These are phyloP conservation scores for Dendrolimus kikuchii DNA, from an alignment of 1,140 invertebrate genomes.

Conservation along the genomic window DNA sequence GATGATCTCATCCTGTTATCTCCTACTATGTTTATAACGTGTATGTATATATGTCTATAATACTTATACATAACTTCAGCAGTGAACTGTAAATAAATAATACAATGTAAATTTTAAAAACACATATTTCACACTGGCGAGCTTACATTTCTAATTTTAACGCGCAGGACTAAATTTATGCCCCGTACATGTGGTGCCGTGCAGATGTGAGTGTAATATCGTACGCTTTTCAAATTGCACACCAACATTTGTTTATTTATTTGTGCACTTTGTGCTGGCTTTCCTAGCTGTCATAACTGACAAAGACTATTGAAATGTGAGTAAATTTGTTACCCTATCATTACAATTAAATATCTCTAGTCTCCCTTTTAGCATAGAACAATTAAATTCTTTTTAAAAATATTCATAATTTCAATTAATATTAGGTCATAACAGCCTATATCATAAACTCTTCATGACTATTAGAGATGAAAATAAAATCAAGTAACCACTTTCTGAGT, in stretches of 20 bases:
- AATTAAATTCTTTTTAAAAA: too few relatives aligned
- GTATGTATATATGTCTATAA: too few relatives aligned
- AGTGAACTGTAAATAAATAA: conserved; percentile 44
- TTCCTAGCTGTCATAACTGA: not conserved
- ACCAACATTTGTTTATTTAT: conserved; percentile 42
- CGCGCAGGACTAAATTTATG: conserved; percentile 58
- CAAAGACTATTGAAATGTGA: not conserved
- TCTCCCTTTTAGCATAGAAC: too few relatives aligned
- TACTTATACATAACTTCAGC: conserved; percentile 10
- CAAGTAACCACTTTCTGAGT: too few relatives aligned
- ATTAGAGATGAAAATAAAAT: too few relatives aligned
- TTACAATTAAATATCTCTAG: too few relatives aligned
- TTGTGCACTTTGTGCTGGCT: conserved; percentile 10
- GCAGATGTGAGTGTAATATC: conserved; percentile 50
- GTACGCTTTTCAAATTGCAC: conserved; percentile 33
- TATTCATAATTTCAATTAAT: too few relatives aligned
- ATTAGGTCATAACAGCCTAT: too few relatives aligned
- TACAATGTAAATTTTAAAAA: conserved; percentile 57
- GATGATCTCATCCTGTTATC: too few relatives aligned
- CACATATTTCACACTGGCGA: conserved; percentile 48
- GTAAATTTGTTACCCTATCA: not conserved
- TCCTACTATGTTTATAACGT: too few relatives aligned
- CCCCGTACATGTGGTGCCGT: conserved; percentile 53
- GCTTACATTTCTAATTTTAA: conserved; percentile 67
- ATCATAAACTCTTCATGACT: too few relatives aligned